A percentile compares a stretch with the other conserved stretches of the same genome.
These are phyloP conservation scores for Athetis lepigone DNA, from an alignment of 2,888 invertebrate genomes.

Conservation along the genomic window DNA sequence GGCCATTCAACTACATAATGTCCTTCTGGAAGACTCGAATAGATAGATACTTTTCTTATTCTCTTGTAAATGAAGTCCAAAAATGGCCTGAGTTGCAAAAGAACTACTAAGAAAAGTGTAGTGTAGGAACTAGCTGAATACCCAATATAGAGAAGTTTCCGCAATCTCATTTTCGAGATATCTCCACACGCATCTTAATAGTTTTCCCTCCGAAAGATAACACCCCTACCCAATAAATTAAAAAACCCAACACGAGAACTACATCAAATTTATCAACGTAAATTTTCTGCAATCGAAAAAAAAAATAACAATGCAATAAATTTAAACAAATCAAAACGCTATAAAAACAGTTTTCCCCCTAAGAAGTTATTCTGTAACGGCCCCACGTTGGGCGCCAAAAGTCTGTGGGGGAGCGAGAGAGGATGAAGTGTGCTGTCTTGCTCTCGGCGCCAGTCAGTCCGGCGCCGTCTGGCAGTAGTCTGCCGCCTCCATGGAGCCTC, in stretches of 20 bases:
- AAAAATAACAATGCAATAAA: slow-evolving; percentile 74
- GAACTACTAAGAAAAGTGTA: no score
- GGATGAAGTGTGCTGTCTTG: slow-evolving; percentile 64
- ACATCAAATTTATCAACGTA: slow-evolving; percentile 48
- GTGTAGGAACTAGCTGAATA: background rate
- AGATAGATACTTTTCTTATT: no score
- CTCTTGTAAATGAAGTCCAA: no score
- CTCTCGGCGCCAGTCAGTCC: slow-evolving; percentile 89
- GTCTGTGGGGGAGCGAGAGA: slow-evolving; percentile 64
- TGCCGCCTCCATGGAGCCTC: slow-evolving; percentile 82
- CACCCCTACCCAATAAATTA: slow-evolving; percentile 46
- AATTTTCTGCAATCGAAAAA: slow-evolving; percentile 52
- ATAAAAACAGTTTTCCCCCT: slow-evolving; percentile 68
- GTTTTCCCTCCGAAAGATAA: slow-evolving; percentile 23
- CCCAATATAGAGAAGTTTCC: slow-evolving; percentile 12
- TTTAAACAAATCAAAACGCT: slow-evolving; percentile 78
- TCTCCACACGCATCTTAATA: slow-evolving; percentile 41
- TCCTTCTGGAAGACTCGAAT: no score
- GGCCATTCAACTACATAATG: no score
- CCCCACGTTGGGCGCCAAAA: slow-evolving; percentile 79
- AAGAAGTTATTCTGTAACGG: slow-evolving; percentile 57
- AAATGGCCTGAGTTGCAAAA: no score
- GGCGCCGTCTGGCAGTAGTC: slow-evolving; percentile 87
- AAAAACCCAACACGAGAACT: slow-evolving; percentile 47
- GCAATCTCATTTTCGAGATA: slow-evolving; percentile 26